phyloP scores from a whole-genome alignment of 2,888 invertebrate genomes.

The Limnephilus auricula region DNA sequence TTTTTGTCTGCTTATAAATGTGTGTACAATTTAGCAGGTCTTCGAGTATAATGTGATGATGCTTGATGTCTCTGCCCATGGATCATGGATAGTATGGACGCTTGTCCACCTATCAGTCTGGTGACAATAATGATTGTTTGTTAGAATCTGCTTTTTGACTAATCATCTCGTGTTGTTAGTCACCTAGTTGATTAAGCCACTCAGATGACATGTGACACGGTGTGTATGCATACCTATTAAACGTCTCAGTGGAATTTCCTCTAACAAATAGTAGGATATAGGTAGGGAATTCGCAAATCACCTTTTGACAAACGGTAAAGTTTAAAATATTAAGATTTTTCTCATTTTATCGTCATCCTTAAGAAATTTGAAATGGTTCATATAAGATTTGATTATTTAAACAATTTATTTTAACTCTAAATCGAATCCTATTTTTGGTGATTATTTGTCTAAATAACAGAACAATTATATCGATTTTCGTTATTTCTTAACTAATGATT shows the following conservation, averaged over 20 bases:
- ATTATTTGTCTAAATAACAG: too few species aligned
- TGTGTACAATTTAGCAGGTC: background rate
- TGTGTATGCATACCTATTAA: background rate
- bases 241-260: background rate
- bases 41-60: background rate
- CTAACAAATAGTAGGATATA: background rate
- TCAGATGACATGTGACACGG: background rate
- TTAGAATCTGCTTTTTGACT: background rate
- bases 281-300: background rate
- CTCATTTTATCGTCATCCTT: too few species aligned
- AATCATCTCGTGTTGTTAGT: background rate
- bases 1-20: background rate
- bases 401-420: too few species aligned
- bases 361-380: too few species aligned
- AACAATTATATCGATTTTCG: too few species aligned
- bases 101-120: background rate
- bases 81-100: background rate
- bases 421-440: too few species aligned
- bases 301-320: background rate
- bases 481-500: too few species aligned
- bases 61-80: background rate
- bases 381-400: too few species aligned
- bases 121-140: background rate
- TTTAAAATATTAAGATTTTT: background rate
- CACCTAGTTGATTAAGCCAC: background rate